Evolutionary conservation across 92 coral and sea anemone genomes (phyloP), one percentile per base, ranked within the genome.

Genomic region (Heliopora coerulea): DNA sequence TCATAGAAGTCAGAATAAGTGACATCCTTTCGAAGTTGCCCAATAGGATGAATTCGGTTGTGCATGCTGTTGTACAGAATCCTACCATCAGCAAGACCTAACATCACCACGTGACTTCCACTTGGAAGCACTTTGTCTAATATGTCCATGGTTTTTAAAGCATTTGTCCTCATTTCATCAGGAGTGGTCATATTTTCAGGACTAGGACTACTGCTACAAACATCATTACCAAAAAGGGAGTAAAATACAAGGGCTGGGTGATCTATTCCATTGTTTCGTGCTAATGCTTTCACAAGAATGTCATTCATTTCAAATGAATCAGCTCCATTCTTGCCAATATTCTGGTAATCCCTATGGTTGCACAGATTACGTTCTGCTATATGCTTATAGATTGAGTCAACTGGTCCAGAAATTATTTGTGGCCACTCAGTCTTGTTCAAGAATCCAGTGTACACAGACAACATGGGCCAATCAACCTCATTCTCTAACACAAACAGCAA

Each of bases 291-390:
- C 1, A 33, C 84, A 49, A 14, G 89, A 80, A 54, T 65, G 59
- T 85, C 79, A 66, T 90, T 95, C 79, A 88, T 86, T 23, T 70
- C 88, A 74, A 95, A 95, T 14, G 99, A 95, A 49, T 95, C 91
- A 10, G 95, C 99, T 17, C 99, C 99, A 83, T 95, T 95, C 78
- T 95, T 95, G 59, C 86, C 99, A 26, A 95, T 80, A 79, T 95
- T 95, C 81, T 95, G 99, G 27, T 90, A 95, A 77, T 95, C 99
- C 65, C 99, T 81, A 61, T 95, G 99, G 76, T 95, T 90, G 82
- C 99, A 95, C 34, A 77, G 95, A 68, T 95, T 95, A 32, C 99
- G 85, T 54, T 85, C 79, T 84, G 86, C 88, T 5, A 95, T 76
- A 50, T 88, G 91, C 20, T 83, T 67, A 75, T 95, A 95, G 66